Evolutionary conservation across 2,888 invertebrate species (phyloP).

Genomic region (Eupithecia exiguata): DNA sequence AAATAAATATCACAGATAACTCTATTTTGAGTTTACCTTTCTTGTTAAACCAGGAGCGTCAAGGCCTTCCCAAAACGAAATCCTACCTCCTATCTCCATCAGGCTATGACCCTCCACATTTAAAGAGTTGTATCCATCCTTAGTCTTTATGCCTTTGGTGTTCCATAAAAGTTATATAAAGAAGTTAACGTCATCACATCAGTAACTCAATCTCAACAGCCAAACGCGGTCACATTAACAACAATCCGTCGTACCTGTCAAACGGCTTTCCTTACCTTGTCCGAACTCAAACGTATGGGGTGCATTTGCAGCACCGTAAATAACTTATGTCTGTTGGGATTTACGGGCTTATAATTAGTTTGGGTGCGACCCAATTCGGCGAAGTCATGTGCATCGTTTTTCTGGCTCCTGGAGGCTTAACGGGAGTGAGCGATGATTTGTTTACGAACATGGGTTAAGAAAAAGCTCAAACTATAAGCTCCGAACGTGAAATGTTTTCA

Average conservation of each 20-base stretch:
- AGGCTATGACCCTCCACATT: neutral
- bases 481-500: neutral
- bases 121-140: neutral
- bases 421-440: neutral
- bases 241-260: constrained; percentile 49
- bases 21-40: neutral
- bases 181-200: neutral
- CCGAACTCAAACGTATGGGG: constrained; percentile 52
- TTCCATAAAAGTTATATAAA: neutral
- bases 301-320: constrained; percentile 51
- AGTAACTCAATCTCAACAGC: constrained; percentile 28
- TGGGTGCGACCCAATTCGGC: constrained; percentile 67
- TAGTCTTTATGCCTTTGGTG: neutral
- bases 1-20: neutral
- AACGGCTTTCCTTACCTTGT: constrained; percentile 53
- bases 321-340: constrained; percentile 53
- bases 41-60: neutral
- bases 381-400: constrained; percentile 23
- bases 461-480: neutral
- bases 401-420: constrained; percentile 6
- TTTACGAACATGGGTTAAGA: neutral
- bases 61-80: neutral
- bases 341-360: constrained; percentile 69
- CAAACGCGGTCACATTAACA: constrained; percentile 41
- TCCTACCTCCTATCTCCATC: neutral